These are phyloP conservation scores for Andrena minutula DNA, from an alignment of 2,888 invertebrate genomes.

Conservation along the genomic window DNA sequence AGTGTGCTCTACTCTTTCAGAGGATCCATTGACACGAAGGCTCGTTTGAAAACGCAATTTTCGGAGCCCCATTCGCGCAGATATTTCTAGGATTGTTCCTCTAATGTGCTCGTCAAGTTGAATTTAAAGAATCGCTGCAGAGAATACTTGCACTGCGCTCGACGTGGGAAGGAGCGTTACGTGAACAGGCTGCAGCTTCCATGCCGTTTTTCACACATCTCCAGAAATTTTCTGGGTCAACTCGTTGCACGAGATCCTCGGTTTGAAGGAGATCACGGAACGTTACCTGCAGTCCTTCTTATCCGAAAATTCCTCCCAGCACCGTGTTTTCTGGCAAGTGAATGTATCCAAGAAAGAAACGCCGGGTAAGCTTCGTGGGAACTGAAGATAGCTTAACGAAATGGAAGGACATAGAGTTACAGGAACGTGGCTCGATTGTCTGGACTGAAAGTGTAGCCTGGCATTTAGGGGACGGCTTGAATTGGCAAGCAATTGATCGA, in stretches of 20 bases:
- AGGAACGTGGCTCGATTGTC: background rate
- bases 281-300: background rate
- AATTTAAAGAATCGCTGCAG: slow-evolving; percentile 7
- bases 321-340: background rate
- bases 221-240: slow-evolving; percentile 14
- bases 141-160: background rate
- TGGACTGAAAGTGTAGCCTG: no score
- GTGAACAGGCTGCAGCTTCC: background rate
- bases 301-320: background rate
- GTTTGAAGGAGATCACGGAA: background rate
- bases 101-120: slow-evolving; percentile 3
- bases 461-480: no score
- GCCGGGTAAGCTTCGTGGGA: background rate
- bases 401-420: background rate
- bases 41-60: background rate
- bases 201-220: slow-evolving; percentile 8
- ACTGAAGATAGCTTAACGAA: background rate
- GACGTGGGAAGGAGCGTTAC: background rate
- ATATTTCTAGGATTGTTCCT: background rate
- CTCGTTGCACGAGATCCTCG: background rate
- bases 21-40: background rate
- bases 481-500: no score
- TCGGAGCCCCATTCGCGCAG: background rate
- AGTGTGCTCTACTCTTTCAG: no score
- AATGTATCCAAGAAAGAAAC: background rate